Conservation (phyloP, 30 jellyfish, hydroid and myxozoan species). For the Aurelia aurita complex sp. Pacific region DNA sequence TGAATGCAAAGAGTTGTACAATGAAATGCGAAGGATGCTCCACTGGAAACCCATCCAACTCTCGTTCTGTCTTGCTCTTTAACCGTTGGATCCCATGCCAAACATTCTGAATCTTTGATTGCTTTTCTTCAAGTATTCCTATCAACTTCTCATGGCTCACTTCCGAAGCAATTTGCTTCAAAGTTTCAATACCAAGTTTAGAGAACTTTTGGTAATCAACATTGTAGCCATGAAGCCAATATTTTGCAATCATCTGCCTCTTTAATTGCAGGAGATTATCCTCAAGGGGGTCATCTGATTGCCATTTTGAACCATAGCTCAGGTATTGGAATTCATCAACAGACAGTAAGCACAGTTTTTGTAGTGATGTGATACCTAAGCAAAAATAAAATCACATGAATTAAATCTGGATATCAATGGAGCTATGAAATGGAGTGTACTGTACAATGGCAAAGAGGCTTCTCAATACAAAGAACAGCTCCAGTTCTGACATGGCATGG, state of each 20-base stretch:
- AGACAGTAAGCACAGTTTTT: constrained; percentile 34
- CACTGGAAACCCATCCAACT: constrained; percentile 52
- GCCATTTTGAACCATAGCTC: constrained; percentile 12
- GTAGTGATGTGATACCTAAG: constrained; percentile 32
- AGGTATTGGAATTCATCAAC: constrained; percentile 41
- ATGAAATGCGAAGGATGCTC: constrained; percentile 14
- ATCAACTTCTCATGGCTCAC: neutral
- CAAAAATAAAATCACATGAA: neutral
- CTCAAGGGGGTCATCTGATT: neutral
- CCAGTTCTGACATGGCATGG: no score
- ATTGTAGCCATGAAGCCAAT: constrained; percentile 18
- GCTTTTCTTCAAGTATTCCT: neutral
- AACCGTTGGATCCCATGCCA: constrained; percentile 31
- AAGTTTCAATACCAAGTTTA: constrained; percentile 26
- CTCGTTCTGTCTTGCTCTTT: constrained; percentile 2
- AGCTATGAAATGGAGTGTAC: no score
- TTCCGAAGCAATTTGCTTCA: constrained; percentile 1
- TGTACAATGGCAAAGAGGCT: no score
- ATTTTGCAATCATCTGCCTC: constrained; percentile 15
- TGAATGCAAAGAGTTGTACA: neutral
- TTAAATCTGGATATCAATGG: neutral
- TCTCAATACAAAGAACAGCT: no score
- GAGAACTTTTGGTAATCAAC: constrained; percentile 2
- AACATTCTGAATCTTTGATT: neutral
- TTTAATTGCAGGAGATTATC: constrained; percentile 8